A percentile compares a stretch with the other conserved stretches of the same genome.
Evolutionary conservation across 53 echinoderm and acorn worm species (phyloP).

Genomic region (Patiria pectinifera): DNA sequence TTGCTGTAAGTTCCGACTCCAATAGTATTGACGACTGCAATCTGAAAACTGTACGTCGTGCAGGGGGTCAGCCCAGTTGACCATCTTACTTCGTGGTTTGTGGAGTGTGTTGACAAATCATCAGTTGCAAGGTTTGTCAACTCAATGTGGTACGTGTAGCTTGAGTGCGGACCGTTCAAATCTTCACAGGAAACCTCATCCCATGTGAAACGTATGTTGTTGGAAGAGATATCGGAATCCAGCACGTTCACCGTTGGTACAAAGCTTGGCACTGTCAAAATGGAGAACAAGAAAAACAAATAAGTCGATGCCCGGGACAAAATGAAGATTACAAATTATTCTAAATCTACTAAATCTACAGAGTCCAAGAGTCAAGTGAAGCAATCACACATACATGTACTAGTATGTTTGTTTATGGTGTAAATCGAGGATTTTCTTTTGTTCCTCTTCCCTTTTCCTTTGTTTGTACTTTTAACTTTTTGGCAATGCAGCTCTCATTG

Average conservation of each 20-base stretch:
- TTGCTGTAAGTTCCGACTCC: constrained; percentile 53
- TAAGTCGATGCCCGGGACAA: background rate
- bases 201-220: constrained; percentile 44
- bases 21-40: constrained; percentile 23
- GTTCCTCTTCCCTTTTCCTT: no score
- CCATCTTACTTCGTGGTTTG: background rate
- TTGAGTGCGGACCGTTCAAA: background rate
- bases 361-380: background rate
- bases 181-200: constrained; percentile 22
- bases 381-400: background rate
- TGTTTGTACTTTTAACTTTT: no score
- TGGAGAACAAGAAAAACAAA: background rate
- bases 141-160: background rate
- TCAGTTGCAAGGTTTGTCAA: background rate
- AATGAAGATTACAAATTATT: background rate
- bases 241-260: constrained; percentile 17
- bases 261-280: constrained; percentile 34
- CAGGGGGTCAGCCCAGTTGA: constrained; percentile 20
- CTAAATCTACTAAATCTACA: no score
- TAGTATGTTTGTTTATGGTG: no score
- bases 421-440: no score
- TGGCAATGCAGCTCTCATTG: no score
- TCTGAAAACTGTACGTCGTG: constrained; percentile 35
- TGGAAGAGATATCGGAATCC: constrained; percentile 2
- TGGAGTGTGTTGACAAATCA: background rate